These are phyloP conservation scores for Hirtodrosophila confusa DNA, from an alignment of 2,888 invertebrate species.

Conservation along the genomic window DNA sequence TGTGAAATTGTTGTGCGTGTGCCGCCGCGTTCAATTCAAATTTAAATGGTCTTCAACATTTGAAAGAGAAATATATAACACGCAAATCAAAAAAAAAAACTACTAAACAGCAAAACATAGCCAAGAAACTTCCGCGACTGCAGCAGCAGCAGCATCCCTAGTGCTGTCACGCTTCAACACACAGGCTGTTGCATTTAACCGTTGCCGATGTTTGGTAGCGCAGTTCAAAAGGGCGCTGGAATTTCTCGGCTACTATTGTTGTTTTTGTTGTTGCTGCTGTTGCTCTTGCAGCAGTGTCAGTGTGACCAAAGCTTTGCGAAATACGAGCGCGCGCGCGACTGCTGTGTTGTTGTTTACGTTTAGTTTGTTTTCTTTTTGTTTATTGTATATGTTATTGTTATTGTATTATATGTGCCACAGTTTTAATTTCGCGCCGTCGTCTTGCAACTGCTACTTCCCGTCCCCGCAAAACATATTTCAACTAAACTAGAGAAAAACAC, in stretches of 20 bases:
- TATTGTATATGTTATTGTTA: slow-evolving; percentile 11
- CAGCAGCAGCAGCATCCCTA: slow-evolving; percentile 53
- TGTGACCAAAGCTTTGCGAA: slow-evolving; percentile 45
- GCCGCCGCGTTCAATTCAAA: slow-evolving; percentile 36
- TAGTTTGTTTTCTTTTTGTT: slow-evolving; percentile 21
- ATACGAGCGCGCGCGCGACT: slow-evolving; percentile 36
- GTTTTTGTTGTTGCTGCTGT: slow-evolving; percentile 8
- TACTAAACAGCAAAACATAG: slow-evolving; percentile 24
- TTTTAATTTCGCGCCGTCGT: slow-evolving; percentile 47
- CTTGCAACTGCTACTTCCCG: slow-evolving; percentile 23
- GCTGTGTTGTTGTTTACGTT: slow-evolving; percentile 13
- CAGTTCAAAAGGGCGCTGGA: slow-evolving; percentile 60
- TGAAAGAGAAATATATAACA: slow-evolving; percentile 14
- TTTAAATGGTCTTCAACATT: slow-evolving; percentile 28
- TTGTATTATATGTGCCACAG: slow-evolving; percentile 39
- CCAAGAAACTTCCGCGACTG: slow-evolving; percentile 39
- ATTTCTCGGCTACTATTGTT: slow-evolving; percentile 48
- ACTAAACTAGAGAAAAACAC: slow-evolving; percentile 22
- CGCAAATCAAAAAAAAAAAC: slow-evolving; percentile 17
- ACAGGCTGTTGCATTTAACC: slow-evolving; percentile 40
- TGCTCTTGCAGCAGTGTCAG: slow-evolving; percentile 22
- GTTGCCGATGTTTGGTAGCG: slow-evolving; percentile 36
- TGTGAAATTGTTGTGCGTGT: slow-evolving; percentile 36
- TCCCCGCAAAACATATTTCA: slow-evolving; percentile 14
- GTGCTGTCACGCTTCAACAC: slow-evolving; percentile 55